Evolutionary conservation across 2,888 invertebrate genomes (phyloP).

Genomic region (Diadegma fenestrale): DNA sequence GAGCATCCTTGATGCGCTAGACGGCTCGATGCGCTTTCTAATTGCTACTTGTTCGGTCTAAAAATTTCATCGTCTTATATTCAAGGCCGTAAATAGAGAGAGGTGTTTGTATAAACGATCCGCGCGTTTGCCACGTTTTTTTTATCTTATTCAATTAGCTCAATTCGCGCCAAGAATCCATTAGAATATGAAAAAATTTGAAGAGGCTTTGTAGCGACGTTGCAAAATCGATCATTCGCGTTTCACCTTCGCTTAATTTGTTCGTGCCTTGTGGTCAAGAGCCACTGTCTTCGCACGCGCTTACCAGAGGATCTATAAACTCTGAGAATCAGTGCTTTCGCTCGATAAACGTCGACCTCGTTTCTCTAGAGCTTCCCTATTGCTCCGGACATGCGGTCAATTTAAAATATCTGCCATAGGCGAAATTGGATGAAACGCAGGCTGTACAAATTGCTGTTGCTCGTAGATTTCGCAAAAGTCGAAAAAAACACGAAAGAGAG

Average conservation of each 20-base stretch:
- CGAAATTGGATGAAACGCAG: background rate
- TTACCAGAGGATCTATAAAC: conserved; percentile 19
- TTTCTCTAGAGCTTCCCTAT: conserved; percentile 65
- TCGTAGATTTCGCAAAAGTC: background rate
- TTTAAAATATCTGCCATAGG: conserved; percentile 7
- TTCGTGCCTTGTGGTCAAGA: conserved; percentile 24
- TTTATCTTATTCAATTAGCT: background rate
- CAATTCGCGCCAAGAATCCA: background rate
- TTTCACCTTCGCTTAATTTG: background rate
- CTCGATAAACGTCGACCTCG: conserved; percentile 66
- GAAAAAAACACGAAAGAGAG: background rate
- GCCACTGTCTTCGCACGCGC: background rate
- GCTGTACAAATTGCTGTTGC: background rate
- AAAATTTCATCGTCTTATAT: conserved; percentile 64
- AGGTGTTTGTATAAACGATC: conserved; percentile 16
- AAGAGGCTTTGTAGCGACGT: background rate
- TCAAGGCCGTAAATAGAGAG: conserved; percentile 61
- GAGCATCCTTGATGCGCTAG: conserved; percentile 60
- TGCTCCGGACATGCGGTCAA: conserved; percentile 40
- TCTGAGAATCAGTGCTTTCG: conserved; percentile 29
- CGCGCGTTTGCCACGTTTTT: background rate
- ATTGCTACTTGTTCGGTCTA: conserved; percentile 62
- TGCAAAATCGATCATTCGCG: conserved; percentile 14
- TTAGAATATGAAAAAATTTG: background rate
- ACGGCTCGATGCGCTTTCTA: conserved; percentile 68